phyloP scores from a whole-genome alignment of 2,888 invertebrate genomes.

The Athalia circularis region DNA sequence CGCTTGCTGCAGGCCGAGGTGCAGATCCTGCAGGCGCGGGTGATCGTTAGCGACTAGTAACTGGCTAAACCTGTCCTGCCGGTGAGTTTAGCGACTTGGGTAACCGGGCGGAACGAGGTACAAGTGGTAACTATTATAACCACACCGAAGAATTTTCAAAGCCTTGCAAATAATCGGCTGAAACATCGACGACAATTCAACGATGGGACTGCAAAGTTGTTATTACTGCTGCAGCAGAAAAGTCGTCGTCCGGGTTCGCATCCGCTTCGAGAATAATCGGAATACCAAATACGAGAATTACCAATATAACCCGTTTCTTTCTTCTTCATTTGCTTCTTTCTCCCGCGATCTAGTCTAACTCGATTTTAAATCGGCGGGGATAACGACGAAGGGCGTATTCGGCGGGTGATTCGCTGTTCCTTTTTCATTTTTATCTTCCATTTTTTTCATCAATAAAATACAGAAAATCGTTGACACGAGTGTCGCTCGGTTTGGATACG shows the following conservation, averaged over 20 bases:
- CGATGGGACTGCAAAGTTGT: background rate
- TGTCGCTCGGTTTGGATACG: conserved; percentile 34
- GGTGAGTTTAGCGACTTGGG: conserved; percentile 24
- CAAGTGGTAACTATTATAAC: background rate
- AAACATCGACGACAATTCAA: background rate
- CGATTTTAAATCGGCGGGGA: too few relatives aligned
- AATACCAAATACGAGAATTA: too few relatives aligned
- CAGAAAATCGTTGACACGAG: too few relatives aligned
- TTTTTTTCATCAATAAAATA: background rate
- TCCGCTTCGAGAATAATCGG: background rate
- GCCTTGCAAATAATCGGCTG: conserved; percentile 16
- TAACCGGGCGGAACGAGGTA: background rate
- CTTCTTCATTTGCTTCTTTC: too few relatives aligned
- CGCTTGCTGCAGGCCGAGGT: background rate
- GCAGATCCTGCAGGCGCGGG: conserved; percentile 12
- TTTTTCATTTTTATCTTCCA: background rate
- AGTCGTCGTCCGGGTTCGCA: background rate
- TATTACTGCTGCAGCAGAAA: background rate
- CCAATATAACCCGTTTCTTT: too few relatives aligned
- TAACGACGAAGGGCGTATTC: background rate
- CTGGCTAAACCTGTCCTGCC: conserved; percentile 37
- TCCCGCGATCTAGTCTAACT: too few relatives aligned
- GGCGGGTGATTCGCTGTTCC: background rate
- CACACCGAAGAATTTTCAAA: conserved; percentile 1
- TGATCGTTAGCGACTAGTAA: conserved; percentile 30